Evolutionary conservation across 2,888 invertebrate genomes (phyloP), one percentile per base, ranked within the genome.

Genomic region (Pseudeuparius sepicola): DNA sequence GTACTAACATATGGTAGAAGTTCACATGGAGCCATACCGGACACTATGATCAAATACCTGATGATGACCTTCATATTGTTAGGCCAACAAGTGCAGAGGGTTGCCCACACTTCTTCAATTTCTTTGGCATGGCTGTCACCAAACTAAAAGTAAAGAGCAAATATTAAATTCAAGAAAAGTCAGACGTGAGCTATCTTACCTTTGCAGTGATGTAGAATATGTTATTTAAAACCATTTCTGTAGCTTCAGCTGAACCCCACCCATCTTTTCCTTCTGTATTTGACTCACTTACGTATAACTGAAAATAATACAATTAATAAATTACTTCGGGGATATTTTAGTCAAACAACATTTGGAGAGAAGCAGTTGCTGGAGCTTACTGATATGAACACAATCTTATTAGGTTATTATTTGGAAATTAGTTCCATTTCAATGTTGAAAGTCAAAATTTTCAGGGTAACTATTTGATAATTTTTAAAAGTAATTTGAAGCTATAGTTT

Each of bases 191-290:
- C n/a, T n/a, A n/a, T n/a, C n/a, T 27, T 66, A 88, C 88, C 79
- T 92, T 92, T 3, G 92, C 88, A 4, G 97, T 98, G 51, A 97
- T 86, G 64, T 96, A 97, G 65, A 98, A 90, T 12, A 98, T 78
- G 67, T 98, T 98, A 63, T 98, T 98, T 42, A 98, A 73, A 30
- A 98, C 92, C 92, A 98, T 94, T 67, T 98, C 97, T 0, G 97
- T 98, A n/a, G 97, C 97, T 65, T 97, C 96, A 0, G 88, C 88
- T 1, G 94, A 94, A 25, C 98, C 98, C 75, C 97, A 94, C 0
- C 97, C 97, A 60, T 94, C 93, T 32, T 88, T 75, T 11, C 86
- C 71, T 4, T 52, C 52, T 7, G 47, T 25, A 71, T 61, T 58
- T 29, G 72, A 68, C 49, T 73, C 80, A 52, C 59, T 64, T 2